These are phyloP conservation scores for Eupeodes corollae DNA, from an alignment of 1,140 invertebrate genomes.

Conservation along the genomic window DNA sequence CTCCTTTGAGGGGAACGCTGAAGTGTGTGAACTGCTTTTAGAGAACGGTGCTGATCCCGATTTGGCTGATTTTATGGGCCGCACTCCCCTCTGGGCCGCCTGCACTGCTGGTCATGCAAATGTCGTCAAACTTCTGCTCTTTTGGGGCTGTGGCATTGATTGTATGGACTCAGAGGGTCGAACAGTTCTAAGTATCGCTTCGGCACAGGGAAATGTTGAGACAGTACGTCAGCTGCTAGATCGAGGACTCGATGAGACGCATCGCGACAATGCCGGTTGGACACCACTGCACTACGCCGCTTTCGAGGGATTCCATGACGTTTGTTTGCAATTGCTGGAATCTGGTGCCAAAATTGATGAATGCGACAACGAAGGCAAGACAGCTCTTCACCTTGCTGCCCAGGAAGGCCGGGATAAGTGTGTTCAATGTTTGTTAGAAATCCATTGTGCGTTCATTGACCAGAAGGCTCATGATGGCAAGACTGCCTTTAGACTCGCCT, in stretches of 20 bases:
- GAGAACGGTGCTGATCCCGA: conserved; percentile 82
- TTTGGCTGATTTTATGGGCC: conserved; percentile 63
- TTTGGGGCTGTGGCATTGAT: conserved; percentile 83
- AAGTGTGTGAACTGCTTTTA: conserved; percentile 72
- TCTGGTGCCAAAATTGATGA: conserved; percentile 87
- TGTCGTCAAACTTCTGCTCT: conserved; percentile 67
- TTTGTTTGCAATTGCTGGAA: conserved; percentile 75
- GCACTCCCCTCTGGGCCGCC: conserved; percentile 71
- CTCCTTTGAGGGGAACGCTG: conserved; percentile 73
- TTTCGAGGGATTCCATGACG: conserved; percentile 82
- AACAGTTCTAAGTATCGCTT: conserved; percentile 76
- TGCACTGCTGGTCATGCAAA: conserved; percentile 75
- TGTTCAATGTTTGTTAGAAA: conserved; percentile 30
- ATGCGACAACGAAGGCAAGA: conserved; percentile 88
- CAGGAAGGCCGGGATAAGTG: conserved; percentile 60
- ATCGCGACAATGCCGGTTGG: conserved; percentile 85
- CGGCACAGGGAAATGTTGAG: conserved; percentile 72
- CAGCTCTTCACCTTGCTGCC: conserved; percentile 76
- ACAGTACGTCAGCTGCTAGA: conserved; percentile 82
- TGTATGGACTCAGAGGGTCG: conserved; percentile 83
- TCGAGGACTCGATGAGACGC: conserved; percentile 80
- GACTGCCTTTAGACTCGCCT: conserved; percentile 68
- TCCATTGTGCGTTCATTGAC: conserved; percentile 49
- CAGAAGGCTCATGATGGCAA: conserved; percentile 87
- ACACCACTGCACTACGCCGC: conserved; percentile 87